These are phyloP conservation scores for Cynodonichthys magdalenae DNA, from an alignment of 2,797 vertebrate species.

Conservation along the genomic window DNA sequence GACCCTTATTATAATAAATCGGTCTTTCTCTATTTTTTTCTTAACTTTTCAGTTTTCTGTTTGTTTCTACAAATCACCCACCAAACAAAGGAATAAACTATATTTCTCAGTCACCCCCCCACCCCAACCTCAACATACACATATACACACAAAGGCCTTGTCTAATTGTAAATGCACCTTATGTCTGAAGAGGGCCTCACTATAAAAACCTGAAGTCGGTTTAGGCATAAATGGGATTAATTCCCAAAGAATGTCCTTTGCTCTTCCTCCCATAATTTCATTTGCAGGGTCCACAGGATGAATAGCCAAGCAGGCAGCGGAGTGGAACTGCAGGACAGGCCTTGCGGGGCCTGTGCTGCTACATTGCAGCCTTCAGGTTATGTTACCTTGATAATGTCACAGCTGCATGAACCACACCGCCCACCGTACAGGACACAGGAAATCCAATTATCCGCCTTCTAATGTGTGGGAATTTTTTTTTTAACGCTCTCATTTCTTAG, in stretches of 20 bases:
- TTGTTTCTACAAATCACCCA: constrained; percentile 33
- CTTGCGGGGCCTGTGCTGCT: constrained; percentile 67
- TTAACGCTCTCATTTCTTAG: constrained; percentile 68
- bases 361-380: constrained; percentile 79
- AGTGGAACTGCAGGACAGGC: constrained; percentile 77
- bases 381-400: constrained; percentile 84
- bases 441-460: constrained; percentile 75
- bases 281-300: constrained; percentile 82
- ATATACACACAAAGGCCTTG: constrained; percentile 52
- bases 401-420: constrained; percentile 70
- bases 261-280: constrained; percentile 84
- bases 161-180: constrained; percentile 79
- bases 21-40: neutral
- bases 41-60: constrained; percentile 18
- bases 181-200: constrained; percentile 73
- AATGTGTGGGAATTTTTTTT: constrained; percentile 76
- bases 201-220: constrained; percentile 80
- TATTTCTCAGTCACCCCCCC: constrained; percentile 52
- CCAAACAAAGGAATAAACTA: constrained; percentile 56
- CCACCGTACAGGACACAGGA: constrained; percentile 72
- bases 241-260: constrained; percentile 85
- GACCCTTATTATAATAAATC: constrained; percentile 4
- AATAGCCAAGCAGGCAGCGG: constrained; percentile 82
- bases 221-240: constrained; percentile 84
- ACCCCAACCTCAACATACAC: constrained; percentile 3